Conservation (phyloP, 2,888 invertebrate genomes). For the Campoplex nolae region DNA sequence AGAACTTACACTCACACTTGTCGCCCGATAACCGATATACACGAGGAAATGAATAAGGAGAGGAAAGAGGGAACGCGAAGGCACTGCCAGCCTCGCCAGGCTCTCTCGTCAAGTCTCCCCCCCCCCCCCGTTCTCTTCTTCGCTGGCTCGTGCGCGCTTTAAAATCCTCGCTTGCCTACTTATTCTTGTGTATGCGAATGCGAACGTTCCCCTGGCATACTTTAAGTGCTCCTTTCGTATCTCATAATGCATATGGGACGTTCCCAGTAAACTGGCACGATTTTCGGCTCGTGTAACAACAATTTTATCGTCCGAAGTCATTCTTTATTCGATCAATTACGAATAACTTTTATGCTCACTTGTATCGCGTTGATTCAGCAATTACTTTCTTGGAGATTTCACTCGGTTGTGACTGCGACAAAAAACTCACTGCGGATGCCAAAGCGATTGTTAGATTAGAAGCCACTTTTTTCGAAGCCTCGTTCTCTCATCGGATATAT, state of each 20-base stretch:
- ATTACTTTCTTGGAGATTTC: not conserved
- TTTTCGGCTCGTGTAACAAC: not conserved
- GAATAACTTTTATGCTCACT: no score
- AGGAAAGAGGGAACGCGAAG: not conserved
- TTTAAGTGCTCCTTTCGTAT: conserved; percentile 34
- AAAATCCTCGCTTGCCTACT: conserved; percentile 61
- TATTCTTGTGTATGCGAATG: conserved; percentile 52
- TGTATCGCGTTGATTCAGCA: not conserved
- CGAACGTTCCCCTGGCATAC: conserved; percentile 64
- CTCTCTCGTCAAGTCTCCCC: conserved; percentile 58
- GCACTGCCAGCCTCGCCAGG: conserved; percentile 22
- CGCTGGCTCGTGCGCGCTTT: conserved; percentile 36
- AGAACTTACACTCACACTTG: conserved; percentile 34
- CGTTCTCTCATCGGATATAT: not conserved
- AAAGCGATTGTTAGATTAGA: not conserved
- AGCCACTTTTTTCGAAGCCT: not conserved
- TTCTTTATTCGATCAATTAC: not conserved
- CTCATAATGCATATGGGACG: conserved; percentile 24
- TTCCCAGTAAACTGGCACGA: conserved; percentile 18
- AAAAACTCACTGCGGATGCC: not conserved
- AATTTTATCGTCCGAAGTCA: not conserved
- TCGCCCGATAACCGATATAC: conserved; percentile 11
- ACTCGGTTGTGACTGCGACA: not conserved
- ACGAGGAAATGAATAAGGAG: conserved; percentile 52
- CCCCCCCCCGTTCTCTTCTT: conserved; percentile 21